Percentiles rank a stretch among this genome's conserved stretches.
Conservation (phyloP, 2,113 vertebrate genomes). For the Chlorocebus sabaeus region DNA sequence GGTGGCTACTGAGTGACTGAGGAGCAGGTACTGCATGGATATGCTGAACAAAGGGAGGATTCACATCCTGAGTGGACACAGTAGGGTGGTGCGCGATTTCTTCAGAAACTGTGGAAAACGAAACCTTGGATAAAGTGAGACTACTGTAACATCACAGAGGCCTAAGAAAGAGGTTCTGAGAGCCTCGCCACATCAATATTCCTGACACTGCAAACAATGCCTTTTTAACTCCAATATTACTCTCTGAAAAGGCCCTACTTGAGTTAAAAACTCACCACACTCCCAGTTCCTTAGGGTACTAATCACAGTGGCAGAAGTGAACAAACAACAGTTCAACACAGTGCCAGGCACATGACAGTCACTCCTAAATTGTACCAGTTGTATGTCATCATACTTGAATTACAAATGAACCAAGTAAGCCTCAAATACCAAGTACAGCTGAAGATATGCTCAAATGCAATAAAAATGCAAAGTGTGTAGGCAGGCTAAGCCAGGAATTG, state of each 20-base stretch:
- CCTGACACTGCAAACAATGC: neutral
- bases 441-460: neutral
- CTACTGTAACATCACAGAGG: neutral
- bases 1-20: neutral
- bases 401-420: neutral
- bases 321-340: neutral
- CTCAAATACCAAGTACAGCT: neutral
- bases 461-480: neutral
- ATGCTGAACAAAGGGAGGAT: neutral
- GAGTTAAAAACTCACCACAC: neutral
- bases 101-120: neutral
- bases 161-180: neutral
- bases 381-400: neutral
- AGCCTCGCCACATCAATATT: neutral
- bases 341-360: neutral
- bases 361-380: neutral
- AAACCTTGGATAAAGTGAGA: neutral
- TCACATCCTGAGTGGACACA: neutral
- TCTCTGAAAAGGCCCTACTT: neutral
- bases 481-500: neutral
- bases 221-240: neutral
- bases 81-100: neutral
- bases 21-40: neutral
- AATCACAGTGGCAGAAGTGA: neutral
- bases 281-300: neutral